Conservation (phyloP, 2,888 invertebrate species). For the Drosophila falleni region DNA sequence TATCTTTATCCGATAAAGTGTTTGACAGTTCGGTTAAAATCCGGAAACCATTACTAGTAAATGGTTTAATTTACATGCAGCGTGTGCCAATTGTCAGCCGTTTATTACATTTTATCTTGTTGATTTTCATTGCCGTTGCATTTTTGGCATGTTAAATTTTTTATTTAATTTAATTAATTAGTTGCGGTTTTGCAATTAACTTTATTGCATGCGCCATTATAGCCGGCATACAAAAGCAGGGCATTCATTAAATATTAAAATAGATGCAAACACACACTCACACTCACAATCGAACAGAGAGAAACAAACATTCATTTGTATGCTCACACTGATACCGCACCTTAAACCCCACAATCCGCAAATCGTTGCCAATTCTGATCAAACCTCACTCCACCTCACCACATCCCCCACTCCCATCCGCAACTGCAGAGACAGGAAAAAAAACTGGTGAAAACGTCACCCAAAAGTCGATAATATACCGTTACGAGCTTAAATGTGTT, state of each 20-base stretch:
- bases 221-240: constrained; percentile 61
- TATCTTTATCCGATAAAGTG: constrained; percentile 51
- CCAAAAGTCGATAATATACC: constrained; percentile 75
- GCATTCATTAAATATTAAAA: constrained; percentile 75
- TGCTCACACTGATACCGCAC: constrained; percentile 48
- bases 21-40: constrained; percentile 55
- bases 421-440: constrained; percentile 27
- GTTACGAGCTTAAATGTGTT: constrained; percentile 67
- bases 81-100: constrained; percentile 79
- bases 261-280: constrained; percentile 57
- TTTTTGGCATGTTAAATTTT: constrained; percentile 80
- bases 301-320: constrained; percentile 31
- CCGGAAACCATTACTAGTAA: constrained; percentile 55
- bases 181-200: constrained; percentile 85
- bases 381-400: constrained; percentile 59
- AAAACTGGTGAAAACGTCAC: constrained; percentile 62
- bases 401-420: constrained; percentile 9
- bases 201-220: constrained; percentile 83
- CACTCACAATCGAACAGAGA: constrained; percentile 16
- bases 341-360: constrained; percentile 38
- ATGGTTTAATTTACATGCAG: constrained; percentile 74
- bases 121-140: constrained; percentile 75
- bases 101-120: constrained; percentile 79
- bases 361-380: constrained; percentile 60
- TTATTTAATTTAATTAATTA: constrained; percentile 84